Evolutionary conservation across 2,797 vertebrate genomes (phyloP).

Genomic region (Anguilla marmorata): DNA sequence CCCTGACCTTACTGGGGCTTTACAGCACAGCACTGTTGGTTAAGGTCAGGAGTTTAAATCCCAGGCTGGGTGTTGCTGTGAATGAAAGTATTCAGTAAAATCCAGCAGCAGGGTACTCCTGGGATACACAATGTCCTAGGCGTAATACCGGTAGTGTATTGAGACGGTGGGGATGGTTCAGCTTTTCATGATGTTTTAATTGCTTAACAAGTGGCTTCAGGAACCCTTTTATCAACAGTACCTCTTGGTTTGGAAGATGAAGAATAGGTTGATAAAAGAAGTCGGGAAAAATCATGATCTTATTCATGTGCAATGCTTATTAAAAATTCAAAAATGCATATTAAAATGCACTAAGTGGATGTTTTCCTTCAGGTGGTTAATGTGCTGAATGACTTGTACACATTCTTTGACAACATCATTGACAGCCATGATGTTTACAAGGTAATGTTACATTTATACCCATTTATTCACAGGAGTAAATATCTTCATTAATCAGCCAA

Average conservation of each 20-base stretch:
- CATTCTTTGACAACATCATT: constrained; percentile 56
- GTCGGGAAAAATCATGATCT: too few species aligned
- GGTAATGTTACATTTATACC: constrained; percentile 33
- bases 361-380: constrained; percentile 50
- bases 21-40: background rate
- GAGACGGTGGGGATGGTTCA: background rate
- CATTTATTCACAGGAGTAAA: background rate
- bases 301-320: too few species aligned
- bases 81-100: background rate
- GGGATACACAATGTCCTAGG: background rate
- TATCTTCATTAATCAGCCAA: background rate
- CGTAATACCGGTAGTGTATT: background rate
- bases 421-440: constrained; percentile 56
- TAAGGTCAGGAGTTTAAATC: background rate
- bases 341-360: constrained; percentile 17
- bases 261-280: too few species aligned
- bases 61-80: constrained; percentile 6
- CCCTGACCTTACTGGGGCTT: background rate
- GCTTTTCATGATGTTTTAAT: background rate
- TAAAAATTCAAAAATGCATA: background rate
- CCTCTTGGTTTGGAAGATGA: too few species aligned
- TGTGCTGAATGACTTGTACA: constrained; percentile 57
- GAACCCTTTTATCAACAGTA: too few species aligned
- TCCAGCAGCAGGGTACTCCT: background rate
- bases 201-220: background rate